These are phyloP conservation scores for Cossypha dichroa DNA, from an alignment of 2,797 vertebrate genomes.

Conservation along the genomic window DNA sequence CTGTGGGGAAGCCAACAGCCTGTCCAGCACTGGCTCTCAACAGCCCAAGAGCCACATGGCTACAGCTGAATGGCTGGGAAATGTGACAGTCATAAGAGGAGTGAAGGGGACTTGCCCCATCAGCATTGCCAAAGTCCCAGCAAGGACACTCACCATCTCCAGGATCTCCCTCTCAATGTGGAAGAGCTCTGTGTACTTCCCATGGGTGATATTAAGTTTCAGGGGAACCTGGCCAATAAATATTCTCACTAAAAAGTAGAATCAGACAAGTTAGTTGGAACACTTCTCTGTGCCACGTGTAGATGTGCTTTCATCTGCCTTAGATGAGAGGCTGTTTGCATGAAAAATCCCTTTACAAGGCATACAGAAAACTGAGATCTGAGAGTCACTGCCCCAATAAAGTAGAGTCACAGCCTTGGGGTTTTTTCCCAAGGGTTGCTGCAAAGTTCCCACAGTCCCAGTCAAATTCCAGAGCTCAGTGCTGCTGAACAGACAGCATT, in stretches of 20 bases:
- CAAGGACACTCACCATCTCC: conserved; percentile 81
- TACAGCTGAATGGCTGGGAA: not conserved
- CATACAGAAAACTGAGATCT: not conserved
- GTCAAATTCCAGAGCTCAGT: not conserved
- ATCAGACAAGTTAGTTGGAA: not conserved
- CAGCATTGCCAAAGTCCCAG: not conserved
- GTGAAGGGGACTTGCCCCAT: not conserved
- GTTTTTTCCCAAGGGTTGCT: not conserved
- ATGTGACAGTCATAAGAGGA: fast-evolving
- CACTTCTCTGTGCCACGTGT: fast-evolving
- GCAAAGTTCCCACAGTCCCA: not conserved
- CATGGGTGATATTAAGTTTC: conserved; percentile 66
- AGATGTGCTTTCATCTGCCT: not conserved
- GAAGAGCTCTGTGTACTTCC: conserved; percentile 72
- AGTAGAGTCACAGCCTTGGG: not conserved
- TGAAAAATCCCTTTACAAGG: not conserved
- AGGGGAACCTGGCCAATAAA: conserved; percentile 84
- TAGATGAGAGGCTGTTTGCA: not conserved
- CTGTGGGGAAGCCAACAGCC: not conserved
- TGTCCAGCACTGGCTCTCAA: not conserved
- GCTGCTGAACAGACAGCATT: not conserved
- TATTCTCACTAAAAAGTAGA: conserved; percentile 82
- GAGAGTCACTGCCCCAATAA: not conserved
- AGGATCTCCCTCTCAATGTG: conserved; percentile 86
- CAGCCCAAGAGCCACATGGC: fast-evolving